Evolutionary conservation across 2,888 invertebrate genomes (phyloP).

Genomic region (Cantharis rustica): DNA sequence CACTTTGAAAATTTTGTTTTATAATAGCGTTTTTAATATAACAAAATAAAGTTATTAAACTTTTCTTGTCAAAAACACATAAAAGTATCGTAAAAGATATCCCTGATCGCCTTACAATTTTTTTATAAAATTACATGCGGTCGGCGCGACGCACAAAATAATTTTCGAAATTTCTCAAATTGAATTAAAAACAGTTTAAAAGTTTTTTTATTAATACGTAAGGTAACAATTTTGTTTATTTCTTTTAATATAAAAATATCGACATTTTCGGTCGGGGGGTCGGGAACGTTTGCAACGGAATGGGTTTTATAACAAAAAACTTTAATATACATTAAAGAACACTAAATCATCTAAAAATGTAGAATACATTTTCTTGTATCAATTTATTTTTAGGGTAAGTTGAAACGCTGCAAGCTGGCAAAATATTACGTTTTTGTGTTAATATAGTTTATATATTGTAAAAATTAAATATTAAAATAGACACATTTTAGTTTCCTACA

Average conservation of each 20-base stretch:
- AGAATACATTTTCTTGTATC: background rate
- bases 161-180: background rate
- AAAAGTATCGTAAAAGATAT: background rate
- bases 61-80: background rate
- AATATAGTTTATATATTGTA: background rate
- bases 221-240: background rate
- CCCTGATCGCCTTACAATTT: background rate
- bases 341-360: background rate
- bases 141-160: background rate
- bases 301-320: background rate
- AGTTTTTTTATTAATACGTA: background rate
- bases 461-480: background rate
- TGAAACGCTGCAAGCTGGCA: background rate
- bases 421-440: background rate
- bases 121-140: background rate
- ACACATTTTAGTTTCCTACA: background rate
- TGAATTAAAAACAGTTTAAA: background rate
- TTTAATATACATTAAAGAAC: background rate
- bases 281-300: background rate
- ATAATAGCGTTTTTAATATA: background rate
- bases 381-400: background rate
- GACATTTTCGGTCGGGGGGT: background rate
- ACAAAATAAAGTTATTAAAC: background rate
- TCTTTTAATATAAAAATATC: background rate
- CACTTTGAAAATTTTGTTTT: background rate